Evolutionary conservation across 2,888 invertebrate genomes (phyloP), one percentile per base, ranked within the genome.

Genomic region (Aradus depressus): DNA sequence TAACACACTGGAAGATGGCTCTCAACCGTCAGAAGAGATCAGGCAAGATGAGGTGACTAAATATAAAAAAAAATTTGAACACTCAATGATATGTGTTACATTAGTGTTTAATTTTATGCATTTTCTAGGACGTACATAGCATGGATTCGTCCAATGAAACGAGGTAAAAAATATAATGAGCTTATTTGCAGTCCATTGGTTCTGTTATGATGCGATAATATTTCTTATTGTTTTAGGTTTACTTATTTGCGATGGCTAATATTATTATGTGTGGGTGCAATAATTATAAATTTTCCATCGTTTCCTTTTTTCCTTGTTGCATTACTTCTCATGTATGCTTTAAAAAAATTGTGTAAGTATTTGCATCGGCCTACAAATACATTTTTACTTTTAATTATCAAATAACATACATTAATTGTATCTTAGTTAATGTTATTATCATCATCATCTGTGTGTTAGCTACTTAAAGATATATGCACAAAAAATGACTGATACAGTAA

Each of bases 261-360:
- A 1, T 66, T 65, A 2, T 61, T 70, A 6, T 58, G 70, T n/a
- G 60, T 68, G 12, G 63, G 72, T n/a, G 66, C 75, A 19, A 59
- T 77, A 21, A 75, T 81, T 58, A 67, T 81, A 62, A 61, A 83
- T 49, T 85, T 85, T 68, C 75, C 77, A 63, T 81, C 83, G 49
- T 82, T 84, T 18, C 87, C 87, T 4, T 72, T 73, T 53, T 69
- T 79, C 54, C 67, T 81, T 32, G 71, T 75, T 22, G 73, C 74
- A 50, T 63, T 80, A 16, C 68, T 78, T 50, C 72, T 77, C 1
- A 80, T 85, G 59, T 83, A 84, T 65, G 68, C 76, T 8, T 62
- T 84, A 12, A 77, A 76, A 59, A 64, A 67, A 57, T 58, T 72
- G 16, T 70, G 74, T 65, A 62, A 62, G 63, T 67, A 12, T 32